Conservation (phyloP, 2,888 invertebrate genomes). For the Xylocampa areola region DNA sequence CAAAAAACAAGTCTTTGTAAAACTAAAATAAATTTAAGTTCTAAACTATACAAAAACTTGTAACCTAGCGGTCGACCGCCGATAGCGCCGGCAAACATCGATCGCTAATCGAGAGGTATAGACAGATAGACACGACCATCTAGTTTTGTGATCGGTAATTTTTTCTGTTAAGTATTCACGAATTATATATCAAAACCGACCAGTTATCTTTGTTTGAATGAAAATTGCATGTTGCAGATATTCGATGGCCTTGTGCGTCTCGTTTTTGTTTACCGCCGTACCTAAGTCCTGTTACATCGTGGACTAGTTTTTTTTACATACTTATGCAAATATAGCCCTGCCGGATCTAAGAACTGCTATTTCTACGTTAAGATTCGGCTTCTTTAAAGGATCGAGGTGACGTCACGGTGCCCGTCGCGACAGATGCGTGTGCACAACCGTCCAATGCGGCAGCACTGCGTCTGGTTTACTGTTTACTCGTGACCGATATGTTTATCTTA, state of each 20-base stretch:
- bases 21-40: slow-evolving; percentile 24
- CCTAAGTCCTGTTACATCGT: slow-evolving; percentile 56
- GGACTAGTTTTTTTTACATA: slow-evolving; percentile 44
- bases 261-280: slow-evolving; percentile 47
- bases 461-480: slow-evolving; percentile 68
- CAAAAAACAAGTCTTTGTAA: slow-evolving; percentile 9
- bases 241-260: slow-evolving; percentile 55
- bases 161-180: slow-evolving; percentile 35
- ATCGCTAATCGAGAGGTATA: slow-evolving; percentile 21
- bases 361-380: slow-evolving; percentile 12
- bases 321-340: slow-evolving; percentile 29
- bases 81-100: slow-evolving; percentile 15
- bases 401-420: slow-evolving; percentile 25
- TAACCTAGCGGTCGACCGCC: slow-evolving; percentile 4
- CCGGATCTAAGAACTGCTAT: slow-evolving; percentile 38
- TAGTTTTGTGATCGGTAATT: slow-evolving; percentile 21
- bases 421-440: slow-evolving; percentile 39
- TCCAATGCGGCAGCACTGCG: slow-evolving; percentile 47
- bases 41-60: slow-evolving; percentile 15
- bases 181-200: slow-evolving; percentile 26
- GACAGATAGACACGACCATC: not conserved
- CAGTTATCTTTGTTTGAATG: slow-evolving; percentile 38
- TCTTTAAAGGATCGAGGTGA: slow-evolving; percentile 18
- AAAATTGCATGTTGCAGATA: slow-evolving; percentile 48
- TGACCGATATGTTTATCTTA: slow-evolving; percentile 72